These are phyloP conservation scores for Alouatta palliata DNA, from an alignment of 2,113 vertebrate genomes.

Conservation along the genomic window DNA sequence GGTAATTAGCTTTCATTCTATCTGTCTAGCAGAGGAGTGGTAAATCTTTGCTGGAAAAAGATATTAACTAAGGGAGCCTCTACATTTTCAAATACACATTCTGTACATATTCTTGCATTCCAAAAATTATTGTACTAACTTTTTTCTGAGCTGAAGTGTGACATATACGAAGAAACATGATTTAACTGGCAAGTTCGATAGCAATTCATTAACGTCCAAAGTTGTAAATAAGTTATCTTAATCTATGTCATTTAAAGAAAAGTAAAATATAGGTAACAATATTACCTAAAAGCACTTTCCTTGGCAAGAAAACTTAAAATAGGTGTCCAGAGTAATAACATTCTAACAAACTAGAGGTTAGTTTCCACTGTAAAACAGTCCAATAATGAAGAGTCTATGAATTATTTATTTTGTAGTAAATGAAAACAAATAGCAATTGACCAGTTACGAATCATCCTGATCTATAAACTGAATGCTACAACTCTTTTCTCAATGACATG, in stretches of 20 bases:
- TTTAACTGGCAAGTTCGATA: neutral
- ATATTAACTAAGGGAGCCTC: neutral
- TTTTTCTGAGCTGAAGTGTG: neutral
- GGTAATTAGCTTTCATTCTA: neutral
- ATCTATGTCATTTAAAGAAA: neutral
- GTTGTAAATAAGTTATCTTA: neutral
- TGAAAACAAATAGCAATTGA: neutral
- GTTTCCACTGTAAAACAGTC: neutral
- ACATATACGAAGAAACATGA: neutral
- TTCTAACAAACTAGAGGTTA: neutral
- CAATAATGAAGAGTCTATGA: neutral
- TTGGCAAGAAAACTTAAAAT: constrained; percentile 24
- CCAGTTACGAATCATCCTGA: neutral
- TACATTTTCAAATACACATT: neutral
- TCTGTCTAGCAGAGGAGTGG: neutral
- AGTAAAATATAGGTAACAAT: neutral
- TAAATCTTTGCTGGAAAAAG: neutral
- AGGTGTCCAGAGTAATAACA: neutral
- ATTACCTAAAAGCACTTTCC: neutral
- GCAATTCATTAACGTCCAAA: neutral
- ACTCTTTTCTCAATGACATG: constrained; percentile 1
- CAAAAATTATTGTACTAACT: neutral
- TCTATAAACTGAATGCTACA: neutral
- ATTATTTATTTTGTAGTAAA: constrained; percentile 53
- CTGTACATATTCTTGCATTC: neutral